phyloP scores from a whole-genome alignment of 2,888 invertebrate species.

The Microctonus aethiopoides region DNA sequence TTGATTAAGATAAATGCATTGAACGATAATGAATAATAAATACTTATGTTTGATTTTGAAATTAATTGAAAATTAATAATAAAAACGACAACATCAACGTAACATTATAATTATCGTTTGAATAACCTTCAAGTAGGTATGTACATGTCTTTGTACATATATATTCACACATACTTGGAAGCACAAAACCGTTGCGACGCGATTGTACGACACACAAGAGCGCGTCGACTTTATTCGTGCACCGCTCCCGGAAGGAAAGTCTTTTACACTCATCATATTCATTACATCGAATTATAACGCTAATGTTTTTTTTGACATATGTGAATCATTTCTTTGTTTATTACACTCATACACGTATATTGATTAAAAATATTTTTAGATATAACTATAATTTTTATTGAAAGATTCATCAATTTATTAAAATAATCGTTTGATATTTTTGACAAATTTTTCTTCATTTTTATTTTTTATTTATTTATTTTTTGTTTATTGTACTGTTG shows the following conservation, averaged over 20 bases:
- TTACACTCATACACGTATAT: too few species aligned
- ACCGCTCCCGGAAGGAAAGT: slow-evolving; percentile 64
- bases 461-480: not conserved
- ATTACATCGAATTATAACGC: slow-evolving; percentile 51
- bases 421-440: too few species aligned
- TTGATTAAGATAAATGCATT: not conserved
- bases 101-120: not conserved
- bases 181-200: slow-evolving; percentile 21
- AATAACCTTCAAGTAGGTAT: slow-evolving; percentile 34
- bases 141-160: slow-evolving; percentile 4
- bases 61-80: not conserved
- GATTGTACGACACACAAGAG: slow-evolving; percentile 15
- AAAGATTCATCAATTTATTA: too few species aligned
- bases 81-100: not conserved
- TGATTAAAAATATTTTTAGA: too few species aligned
- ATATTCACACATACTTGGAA: slow-evolving; percentile 33
- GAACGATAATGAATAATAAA: not conserved
- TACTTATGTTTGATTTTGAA: not conserved
- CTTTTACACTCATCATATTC: slow-evolving; percentile 19
- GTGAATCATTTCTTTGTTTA: slow-evolving; percentile 35
- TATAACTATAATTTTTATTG: too few species aligned
- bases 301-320: not conserved
- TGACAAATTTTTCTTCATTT: slow-evolving; percentile 20
- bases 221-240: slow-evolving; percentile 20
- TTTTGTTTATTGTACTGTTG: not conserved